Percentiles rank a stretch among this genome's conserved stretches.
phyloP scores from a whole-genome alignment of 2,797 vertebrate species.

The Darevskia mixta region DNA sequence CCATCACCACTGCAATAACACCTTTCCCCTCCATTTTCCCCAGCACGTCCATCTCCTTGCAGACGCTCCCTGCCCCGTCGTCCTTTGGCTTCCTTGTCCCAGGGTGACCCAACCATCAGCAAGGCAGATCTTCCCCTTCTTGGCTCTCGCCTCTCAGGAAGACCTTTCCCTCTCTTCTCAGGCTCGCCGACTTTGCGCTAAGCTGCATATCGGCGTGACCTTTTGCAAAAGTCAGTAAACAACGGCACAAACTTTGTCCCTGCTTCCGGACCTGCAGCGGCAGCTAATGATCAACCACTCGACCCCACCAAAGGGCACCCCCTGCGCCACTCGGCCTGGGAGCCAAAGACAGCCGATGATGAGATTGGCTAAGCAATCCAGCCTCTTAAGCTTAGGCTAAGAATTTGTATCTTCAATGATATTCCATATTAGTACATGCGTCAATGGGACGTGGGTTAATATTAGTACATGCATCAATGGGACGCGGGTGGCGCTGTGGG shows the following conservation, averaged over 20 bases:
- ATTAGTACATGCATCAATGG: too few relatives aligned
- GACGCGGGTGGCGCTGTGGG: too few relatives aligned
- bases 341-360: not conserved
- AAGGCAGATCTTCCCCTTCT: not conserved
- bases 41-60: not conserved
- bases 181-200: not conserved
- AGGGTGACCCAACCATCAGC: not conserved
- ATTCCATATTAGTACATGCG: too few relatives aligned
- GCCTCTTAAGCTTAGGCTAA: too few relatives aligned
- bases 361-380: too few relatives aligned
- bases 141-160: too few relatives aligned
- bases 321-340: not conserved
- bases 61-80: not conserved
- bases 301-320: not conserved
- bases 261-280: not conserved
- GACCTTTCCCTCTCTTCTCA: not conserved
- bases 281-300: conserved; percentile 40
- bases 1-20: too few relatives aligned
- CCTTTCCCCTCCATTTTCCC: too few relatives aligned
- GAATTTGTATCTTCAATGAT: too few relatives aligned
- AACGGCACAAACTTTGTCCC: conserved; percentile 23
- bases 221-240: conserved; percentile 19
- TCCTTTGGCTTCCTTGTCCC: not conserved
- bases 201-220: not conserved
- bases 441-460: too few relatives aligned